A percentile compares a stretch with the other conserved stretches of the same genome.
Conservation (phyloP, 2,113 vertebrate genomes). For the Ceyx margarethae region DNA sequence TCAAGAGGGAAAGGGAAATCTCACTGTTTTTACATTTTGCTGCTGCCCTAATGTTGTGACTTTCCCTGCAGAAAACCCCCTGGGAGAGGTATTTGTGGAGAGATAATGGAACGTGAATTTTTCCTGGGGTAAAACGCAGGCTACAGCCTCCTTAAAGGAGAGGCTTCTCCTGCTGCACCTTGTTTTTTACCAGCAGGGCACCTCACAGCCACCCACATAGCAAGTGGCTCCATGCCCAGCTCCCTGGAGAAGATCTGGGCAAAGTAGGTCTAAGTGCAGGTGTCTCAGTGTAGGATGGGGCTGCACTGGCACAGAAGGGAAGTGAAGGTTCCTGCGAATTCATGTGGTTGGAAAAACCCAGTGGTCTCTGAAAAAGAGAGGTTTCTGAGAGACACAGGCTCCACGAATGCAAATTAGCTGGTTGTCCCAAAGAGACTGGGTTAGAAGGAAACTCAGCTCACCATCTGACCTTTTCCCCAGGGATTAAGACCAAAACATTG, state of each 20-base stretch:
- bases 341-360: not conserved
- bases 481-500: not conserved
- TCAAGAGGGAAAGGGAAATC: no score
- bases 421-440: not conserved
- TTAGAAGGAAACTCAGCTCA: not conserved
- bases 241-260: not conserved
- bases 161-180: not conserved
- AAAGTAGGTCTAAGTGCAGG: not conserved
- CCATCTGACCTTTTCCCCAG: not conserved
- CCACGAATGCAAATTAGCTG: not conserved
- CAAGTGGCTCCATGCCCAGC: accelerated
- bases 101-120: not conserved
- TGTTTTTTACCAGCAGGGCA: not conserved
- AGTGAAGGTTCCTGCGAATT: not conserved
- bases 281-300: not conserved
- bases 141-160: not conserved
- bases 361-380: not conserved
- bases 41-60: not conserved
- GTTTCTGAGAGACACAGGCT: not conserved
- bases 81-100: not conserved
- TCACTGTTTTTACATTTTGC: not conserved
- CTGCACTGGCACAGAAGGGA: not conserved
- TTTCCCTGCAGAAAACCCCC: not conserved
- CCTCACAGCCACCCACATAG: not conserved
- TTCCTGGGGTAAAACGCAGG: not conserved